These are phyloP conservation scores for Peromyscus melanophrys DNA, from an alignment of 2,797 vertebrate species.

Conservation along the genomic window DNA sequence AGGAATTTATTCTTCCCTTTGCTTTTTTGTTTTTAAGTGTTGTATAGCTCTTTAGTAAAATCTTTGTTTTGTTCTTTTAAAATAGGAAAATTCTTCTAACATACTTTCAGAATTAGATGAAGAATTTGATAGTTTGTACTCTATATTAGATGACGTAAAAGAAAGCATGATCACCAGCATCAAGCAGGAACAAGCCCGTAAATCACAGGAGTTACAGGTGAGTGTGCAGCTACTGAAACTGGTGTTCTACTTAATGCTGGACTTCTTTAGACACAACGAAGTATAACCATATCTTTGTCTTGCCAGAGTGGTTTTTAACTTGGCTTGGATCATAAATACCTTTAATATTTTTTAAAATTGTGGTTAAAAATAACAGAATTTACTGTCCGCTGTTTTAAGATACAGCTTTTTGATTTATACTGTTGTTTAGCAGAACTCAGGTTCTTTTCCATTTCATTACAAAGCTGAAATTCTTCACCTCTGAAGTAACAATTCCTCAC, in stretches of 20 bases:
- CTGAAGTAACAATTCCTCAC: neutral
- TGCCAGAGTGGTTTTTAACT: constrained; percentile 35
- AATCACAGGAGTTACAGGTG: constrained; percentile 93
- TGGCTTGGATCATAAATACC: neutral
- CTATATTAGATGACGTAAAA: constrained; percentile 93
- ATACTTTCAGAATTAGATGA: constrained; percentile 94
- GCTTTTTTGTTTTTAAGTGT: constrained; percentile 20
- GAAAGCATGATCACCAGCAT: constrained; percentile 92
- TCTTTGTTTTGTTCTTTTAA: constrained; percentile 67
- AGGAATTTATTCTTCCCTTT: constrained; percentile 16
- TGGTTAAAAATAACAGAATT: constrained; percentile 38
- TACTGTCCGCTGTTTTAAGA: neutral
- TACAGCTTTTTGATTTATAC: neutral
- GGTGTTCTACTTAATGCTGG: neutral
- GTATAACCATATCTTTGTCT: neutral
- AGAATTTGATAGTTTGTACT: constrained; percentile 94
- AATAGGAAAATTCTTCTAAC: constrained; percentile 93
- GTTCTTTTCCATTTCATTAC: constrained; percentile 14
- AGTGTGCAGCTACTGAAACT: neutral
- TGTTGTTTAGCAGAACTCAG: neutral
- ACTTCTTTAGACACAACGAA: constrained; percentile 15
- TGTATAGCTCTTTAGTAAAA: constrained; percentile 56
- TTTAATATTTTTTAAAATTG: neutral
- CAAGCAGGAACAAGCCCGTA: constrained; percentile 92
- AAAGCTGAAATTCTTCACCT: neutral